Conservation (phyloP, 2,113 vertebrate species). For the Pantherophis guttatus region DNA sequence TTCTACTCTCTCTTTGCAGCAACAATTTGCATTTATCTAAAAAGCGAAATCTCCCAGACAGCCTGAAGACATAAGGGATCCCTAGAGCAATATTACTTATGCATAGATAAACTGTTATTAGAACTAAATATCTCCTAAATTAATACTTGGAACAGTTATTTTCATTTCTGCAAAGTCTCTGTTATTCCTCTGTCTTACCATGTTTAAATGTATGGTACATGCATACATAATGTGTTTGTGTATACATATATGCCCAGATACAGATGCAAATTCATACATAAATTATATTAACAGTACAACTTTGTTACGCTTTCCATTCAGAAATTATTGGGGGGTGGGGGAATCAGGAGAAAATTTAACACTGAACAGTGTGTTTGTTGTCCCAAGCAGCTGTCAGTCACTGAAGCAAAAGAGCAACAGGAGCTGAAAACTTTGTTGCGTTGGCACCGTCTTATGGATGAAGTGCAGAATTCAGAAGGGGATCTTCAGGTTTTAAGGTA, state of each 20-base stretch:
- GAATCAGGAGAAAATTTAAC: background rate
- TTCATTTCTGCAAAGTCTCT: background rate
- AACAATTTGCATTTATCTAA: background rate
- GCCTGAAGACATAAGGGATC: background rate
- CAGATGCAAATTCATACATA: background rate
- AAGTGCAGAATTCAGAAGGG: constrained; percentile 84
- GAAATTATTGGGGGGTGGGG: background rate
- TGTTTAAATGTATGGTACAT: background rate
- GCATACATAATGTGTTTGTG: background rate
- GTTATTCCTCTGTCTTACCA: background rate
- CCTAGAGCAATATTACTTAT: background rate
- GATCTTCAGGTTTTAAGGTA: constrained; percentile 93
- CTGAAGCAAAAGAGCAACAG: constrained; percentile 73
- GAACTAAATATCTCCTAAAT: background rate
- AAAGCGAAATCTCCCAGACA: background rate
- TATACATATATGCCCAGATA: background rate
- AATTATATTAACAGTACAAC: background rate
- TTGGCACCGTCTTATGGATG: constrained; percentile 85
- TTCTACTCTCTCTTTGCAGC: background rate
- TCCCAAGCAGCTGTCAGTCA: constrained; percentile 69
- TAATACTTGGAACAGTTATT: background rate
- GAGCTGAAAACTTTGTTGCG: constrained; percentile 84
- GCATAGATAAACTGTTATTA: background rate
- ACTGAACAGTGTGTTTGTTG: constrained; percentile 9
- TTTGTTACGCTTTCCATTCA: background rate